phyloP scores from a whole-genome alignment of 2,888 invertebrate species.

The Cryptophagus acutangulus region DNA sequence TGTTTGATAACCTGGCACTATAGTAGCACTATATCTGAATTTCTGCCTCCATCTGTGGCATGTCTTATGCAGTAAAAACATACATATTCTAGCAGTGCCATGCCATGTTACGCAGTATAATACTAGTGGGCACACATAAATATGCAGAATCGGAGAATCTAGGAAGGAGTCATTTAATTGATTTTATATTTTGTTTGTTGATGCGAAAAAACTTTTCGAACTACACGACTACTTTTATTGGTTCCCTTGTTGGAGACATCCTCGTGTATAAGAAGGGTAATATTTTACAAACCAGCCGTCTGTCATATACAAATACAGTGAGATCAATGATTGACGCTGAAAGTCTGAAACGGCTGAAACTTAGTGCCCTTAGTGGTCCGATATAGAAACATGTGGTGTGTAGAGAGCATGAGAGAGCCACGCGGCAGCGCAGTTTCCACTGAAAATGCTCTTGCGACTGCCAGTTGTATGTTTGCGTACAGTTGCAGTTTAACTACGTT shows the following conservation, averaged over 20 bases:
- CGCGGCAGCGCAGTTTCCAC: constrained; percentile 40
- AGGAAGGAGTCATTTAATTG: too few relatives aligned
- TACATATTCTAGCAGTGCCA: constrained; percentile 35
- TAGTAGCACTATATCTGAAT: constrained; percentile 36
- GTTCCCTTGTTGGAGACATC: neutral
- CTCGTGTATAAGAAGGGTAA: too few relatives aligned
- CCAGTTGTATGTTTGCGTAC: constrained; percentile 29
- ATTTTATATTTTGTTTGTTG: too few relatives aligned
- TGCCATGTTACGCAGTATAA: too few relatives aligned
- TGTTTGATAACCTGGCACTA: constrained; percentile 38
- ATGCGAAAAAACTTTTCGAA: neutral
- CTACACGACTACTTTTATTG: neutral
- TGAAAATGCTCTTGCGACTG: constrained; percentile 20
- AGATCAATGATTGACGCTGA: constrained; percentile 42
- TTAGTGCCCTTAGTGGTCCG: constrained; percentile 25
- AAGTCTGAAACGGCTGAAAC: constrained; percentile 12
- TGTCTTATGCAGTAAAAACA: constrained; percentile 35
- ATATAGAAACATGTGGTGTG: constrained; percentile 38
- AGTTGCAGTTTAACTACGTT: constrained; percentile 41
- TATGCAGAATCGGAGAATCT: constrained; percentile 2
- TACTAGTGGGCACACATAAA: too few relatives aligned
- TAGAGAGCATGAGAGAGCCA: constrained; percentile 19
- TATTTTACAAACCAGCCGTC: neutral
- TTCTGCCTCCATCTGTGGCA: constrained; percentile 32
- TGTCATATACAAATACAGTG: too few relatives aligned